These are phyloP conservation scores for Thaumatotibia leucotreta DNA, from an alignment of 1,140 invertebrate genomes.

Conservation along the genomic window DNA sequence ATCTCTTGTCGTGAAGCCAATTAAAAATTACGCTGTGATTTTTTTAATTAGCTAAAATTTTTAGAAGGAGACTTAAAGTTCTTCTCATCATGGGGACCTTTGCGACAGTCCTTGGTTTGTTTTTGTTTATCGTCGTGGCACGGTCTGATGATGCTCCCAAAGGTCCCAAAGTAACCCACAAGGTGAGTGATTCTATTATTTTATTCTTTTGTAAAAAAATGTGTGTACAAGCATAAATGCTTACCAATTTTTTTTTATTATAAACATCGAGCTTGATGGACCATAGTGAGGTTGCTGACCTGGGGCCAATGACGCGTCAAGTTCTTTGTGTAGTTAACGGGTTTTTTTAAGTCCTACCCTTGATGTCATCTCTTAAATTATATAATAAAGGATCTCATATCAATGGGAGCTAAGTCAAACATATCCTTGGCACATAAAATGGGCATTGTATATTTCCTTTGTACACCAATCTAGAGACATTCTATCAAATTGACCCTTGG, in stretches of 20 bases:
- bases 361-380: background rate
- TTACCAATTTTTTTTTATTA: background rate
- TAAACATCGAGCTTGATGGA: constrained; percentile 14
- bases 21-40: background rate
- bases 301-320: constrained; percentile 47
- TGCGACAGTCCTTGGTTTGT: constrained; percentile 43
- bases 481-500: background rate
- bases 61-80: constrained; percentile 55
- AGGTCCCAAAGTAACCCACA: constrained; percentile 69
- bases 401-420: background rate
- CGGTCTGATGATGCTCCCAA: constrained; percentile 57
- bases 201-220: background rate
- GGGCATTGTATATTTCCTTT: background rate
- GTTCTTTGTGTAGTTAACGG: constrained; percentile 24
- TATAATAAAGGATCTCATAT: background rate
- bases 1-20: background rate
- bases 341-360: background rate
- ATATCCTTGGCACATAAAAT: background rate
- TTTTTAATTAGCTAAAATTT: constrained; percentile 45
- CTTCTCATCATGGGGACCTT: constrained; percentile 60
- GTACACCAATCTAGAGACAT: constrained; percentile 6
- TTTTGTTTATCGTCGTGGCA: constrained; percentile 48
- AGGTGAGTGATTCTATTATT: constrained; percentile 33
- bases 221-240: background rate
- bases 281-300: constrained; percentile 46